Evolutionary conservation across 2,888 invertebrate genomes (phyloP).

Genomic region (Idaea dimidiata): DNA sequence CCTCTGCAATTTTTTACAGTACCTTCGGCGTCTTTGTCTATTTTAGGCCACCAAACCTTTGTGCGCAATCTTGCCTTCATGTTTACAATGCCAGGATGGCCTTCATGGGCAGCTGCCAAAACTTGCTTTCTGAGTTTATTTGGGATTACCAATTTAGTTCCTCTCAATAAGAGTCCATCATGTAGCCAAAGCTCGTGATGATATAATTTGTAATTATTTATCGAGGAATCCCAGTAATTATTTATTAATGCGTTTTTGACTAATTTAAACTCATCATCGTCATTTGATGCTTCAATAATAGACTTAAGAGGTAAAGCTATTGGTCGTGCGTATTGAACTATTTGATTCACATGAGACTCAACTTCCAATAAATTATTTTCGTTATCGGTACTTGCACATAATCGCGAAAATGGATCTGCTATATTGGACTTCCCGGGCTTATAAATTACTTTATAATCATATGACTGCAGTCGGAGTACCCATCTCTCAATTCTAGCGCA

Average conservation of each 20-base stretch:
- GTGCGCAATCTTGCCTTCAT: slow-evolving; percentile 43
- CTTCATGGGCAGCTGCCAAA: slow-evolving; percentile 31
- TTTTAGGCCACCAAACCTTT: slow-evolving; percentile 49
- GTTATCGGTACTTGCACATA: no score
- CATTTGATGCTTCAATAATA: slow-evolving; percentile 7
- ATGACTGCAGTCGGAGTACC: slow-evolving; percentile 27
- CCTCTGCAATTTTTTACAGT: slow-evolving; percentile 21
- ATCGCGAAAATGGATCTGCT: no score
- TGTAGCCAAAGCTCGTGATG: slow-evolving; percentile 37
- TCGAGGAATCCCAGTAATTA: slow-evolving; percentile 20
- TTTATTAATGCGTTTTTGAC: slow-evolving; percentile 16
- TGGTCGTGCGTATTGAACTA: slow-evolving; percentile 6
- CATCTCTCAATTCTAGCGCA: slow-evolving; percentile 35
- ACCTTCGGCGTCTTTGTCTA: slow-evolving; percentile 34
- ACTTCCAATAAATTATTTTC: no score
- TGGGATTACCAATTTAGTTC: slow-evolving; percentile 25
- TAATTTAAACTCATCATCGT: slow-evolving; percentile 19
- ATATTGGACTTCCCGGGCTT: no score
- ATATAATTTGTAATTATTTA: slow-evolving; percentile 28
- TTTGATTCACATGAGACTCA: slow-evolving; percentile 16
- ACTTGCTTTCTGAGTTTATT: slow-evolving; percentile 12
- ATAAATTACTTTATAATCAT: slow-evolving; percentile 1
- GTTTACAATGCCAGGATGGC: slow-evolving; percentile 43
- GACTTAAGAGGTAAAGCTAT: slow-evolving; percentile 13
- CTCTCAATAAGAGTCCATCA: slow-evolving; percentile 25